Evolutionary conservation across 2,113 vertebrate genomes (phyloP), one percentile per base, ranked within the genome.

Genomic region (Chaenocephalus aceratus): DNA sequence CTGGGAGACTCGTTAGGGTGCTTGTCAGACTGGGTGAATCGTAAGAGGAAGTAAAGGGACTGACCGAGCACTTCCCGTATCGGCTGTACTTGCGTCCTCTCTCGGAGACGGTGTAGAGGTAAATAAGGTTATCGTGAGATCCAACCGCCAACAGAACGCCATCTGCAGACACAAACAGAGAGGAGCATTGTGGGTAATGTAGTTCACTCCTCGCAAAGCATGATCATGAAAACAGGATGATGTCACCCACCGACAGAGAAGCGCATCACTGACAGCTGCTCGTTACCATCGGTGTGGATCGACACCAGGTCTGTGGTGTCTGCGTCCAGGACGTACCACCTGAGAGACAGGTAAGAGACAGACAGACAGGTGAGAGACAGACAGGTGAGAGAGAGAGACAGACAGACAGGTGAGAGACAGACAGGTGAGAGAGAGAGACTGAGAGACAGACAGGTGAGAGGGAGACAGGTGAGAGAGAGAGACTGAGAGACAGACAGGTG

Each of bases 111-210:
- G 89, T 93, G 65, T 99, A 99, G 94, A 99, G 96, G 95, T 99
- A 99, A 96, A 99, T 98, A 68, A 99, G 98, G 93, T 99, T 99
- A 93, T 99, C 98, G 1, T 99, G 98, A 81, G 98, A 99, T 82
- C 98, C 98, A 58, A 99, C 97, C 71, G 98, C 98, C 94, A 99
- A 93, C 89, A 98, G 94, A 77, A 89, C 90, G 68, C 98, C 98
- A 95, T 99, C 98, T 99, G 89, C 30, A 93, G 3, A 69, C 10
- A 75, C 11, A 41, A 41, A 81, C 2, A 71, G 6, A 82, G 48
- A 80, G 49, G 14, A 4, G 69, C 48, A 86, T 69, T 51, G 13
- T 84, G 67, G 57, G 70, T 82, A 15, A 62, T 72, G 64, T 11
- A 67, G 63, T 72, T 68, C 11, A 73, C 15, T 4, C 2, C 3